Conservation (phyloP, 2,797 vertebrate genomes). For the Chanos chanos region DNA sequence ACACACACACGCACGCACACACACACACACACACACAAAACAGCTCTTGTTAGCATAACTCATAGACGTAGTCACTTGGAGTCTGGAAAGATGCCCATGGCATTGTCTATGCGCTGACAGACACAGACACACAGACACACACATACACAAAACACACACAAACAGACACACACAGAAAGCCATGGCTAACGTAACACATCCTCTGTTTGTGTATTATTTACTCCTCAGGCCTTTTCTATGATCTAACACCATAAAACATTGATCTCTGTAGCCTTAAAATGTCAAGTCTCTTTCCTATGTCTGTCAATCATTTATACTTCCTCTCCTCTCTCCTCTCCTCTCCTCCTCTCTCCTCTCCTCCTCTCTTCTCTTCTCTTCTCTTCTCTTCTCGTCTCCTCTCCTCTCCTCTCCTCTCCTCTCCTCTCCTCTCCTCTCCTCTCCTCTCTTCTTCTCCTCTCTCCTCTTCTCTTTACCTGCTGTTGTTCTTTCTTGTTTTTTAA, state of each 20-base stretch:
- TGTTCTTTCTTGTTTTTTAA: not conserved
- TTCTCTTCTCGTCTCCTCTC: not conserved
- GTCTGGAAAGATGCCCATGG: no score
- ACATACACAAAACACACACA: not conserved
- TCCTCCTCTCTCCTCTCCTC: conserved; percentile 18
- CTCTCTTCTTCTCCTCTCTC: not conserved
- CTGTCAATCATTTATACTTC: conserved; percentile 24
- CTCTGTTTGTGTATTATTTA: conserved; percentile 71
- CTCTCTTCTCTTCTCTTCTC: not conserved
- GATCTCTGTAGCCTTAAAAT: conserved; percentile 51
- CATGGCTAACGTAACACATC: not conserved
- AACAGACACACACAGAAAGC: not conserved
- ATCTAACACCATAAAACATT: conserved; percentile 69
- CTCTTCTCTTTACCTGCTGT: not conserved
- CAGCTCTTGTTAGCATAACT: no score
- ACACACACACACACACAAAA: not conserved
- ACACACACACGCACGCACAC: conserved; percentile 30
- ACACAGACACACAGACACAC: not conserved
- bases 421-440: not conserved
- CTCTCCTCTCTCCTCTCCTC: conserved; percentile 27
- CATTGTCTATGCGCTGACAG: no score
- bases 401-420: not conserved
- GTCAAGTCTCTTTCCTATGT: conserved; percentile 40
- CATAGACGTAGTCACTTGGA: no score
- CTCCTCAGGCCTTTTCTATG: conserved; percentile 41